Percentiles rank a stretch among this genome's conserved stretches.
phyloP scores from a whole-genome alignment of 2,113 vertebrate species.

The Macheiramphus alcinus region DNA sequence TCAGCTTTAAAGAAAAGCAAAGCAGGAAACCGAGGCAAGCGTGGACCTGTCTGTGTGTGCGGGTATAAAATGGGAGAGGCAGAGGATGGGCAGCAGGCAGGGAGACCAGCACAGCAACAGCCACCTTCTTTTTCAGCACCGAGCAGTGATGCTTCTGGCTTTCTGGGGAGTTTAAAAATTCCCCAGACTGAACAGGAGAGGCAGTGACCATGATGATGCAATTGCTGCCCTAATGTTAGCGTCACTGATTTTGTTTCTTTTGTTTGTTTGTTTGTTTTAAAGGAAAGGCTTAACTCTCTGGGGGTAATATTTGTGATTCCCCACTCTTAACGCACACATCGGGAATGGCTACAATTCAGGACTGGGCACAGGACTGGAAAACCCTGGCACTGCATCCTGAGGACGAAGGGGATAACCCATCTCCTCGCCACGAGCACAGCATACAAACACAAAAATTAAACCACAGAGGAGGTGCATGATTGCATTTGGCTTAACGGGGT shows the following conservation, averaged over 20 bases:
- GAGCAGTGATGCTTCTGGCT: not conserved
- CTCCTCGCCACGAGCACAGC: fast-evolving
- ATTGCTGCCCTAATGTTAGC: not conserved
- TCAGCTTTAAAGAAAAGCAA: not conserved
- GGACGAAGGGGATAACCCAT: not conserved
- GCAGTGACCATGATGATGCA: fast-evolving
- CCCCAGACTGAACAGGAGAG: no score
- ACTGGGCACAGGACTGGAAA: not conserved
- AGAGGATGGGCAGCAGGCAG: not conserved
- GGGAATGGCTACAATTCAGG: not conserved
- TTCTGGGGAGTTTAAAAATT: no score
- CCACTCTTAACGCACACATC: fast-evolving
- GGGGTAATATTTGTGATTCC: not conserved
- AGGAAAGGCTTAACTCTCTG: not conserved
- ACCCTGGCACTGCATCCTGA: fast-evolving
- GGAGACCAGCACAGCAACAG: fast-evolving
- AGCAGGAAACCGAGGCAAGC: not conserved
- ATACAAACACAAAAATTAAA: fast-evolving
- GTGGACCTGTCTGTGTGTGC: fast-evolving
- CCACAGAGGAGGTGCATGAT: fast-evolving
- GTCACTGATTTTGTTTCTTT: fast-evolving
- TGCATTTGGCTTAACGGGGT: fast-evolving
- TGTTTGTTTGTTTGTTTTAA: no score
- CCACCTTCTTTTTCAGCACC: fast-evolving
- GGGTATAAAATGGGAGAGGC: not conserved